These are phyloP conservation scores for Scaptomyza parva DNA, from an alignment of 2,888 invertebrate species.

Conservation along the genomic window DNA sequence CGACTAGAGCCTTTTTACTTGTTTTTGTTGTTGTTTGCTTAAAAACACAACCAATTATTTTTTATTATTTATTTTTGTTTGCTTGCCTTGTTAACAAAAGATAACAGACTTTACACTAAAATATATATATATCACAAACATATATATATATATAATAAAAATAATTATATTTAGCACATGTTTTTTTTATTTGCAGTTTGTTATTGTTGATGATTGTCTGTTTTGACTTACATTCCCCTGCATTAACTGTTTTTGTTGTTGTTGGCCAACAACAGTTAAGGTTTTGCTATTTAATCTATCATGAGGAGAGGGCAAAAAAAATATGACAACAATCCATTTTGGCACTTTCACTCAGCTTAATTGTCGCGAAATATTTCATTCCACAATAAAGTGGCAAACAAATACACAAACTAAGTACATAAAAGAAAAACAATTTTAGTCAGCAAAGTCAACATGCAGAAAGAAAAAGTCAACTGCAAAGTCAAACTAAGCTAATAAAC, in stretches of 20 bases:
- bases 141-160: constrained; percentile 24
- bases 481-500: not conserved
- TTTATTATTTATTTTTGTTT: not conserved
- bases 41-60: constrained; percentile 10
- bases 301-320: constrained; percentile 19
- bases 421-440: not conserved
- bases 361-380: constrained; percentile 73
- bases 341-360: constrained; percentile 68
- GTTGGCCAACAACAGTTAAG: constrained; percentile 12
- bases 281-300: constrained; percentile 24
- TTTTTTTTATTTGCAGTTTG: constrained; percentile 9
- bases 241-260: constrained; percentile 7
- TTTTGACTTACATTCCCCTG: not conserved
- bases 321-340: constrained; percentile 47
- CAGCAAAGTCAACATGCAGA: not conserved
- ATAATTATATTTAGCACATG: constrained; percentile 38
- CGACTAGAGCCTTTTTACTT: too few relatives aligned
- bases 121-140: constrained; percentile 16
- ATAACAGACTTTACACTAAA: constrained; percentile 9
- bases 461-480: not conserved
- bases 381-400: constrained; percentile 18
- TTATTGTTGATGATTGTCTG: constrained; percentile 23
- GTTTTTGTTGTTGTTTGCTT: too few relatives aligned
- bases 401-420: too few relatives aligned
- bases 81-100: constrained; percentile 7